Conservation (phyloP, 2,113 vertebrate species). For the Poeciliopsis prolifica region DNA sequence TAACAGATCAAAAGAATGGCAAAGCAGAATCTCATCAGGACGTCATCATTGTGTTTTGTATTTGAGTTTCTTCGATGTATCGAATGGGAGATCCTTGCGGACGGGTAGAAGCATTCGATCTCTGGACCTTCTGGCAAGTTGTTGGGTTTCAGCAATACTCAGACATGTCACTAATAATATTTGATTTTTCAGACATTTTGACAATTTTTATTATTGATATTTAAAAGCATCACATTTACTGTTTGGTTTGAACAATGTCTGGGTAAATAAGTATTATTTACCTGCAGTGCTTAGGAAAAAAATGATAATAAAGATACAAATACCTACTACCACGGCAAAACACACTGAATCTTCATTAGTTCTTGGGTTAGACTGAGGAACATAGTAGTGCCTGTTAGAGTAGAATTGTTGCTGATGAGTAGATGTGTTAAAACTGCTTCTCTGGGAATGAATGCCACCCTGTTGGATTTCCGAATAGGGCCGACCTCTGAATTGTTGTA, state of each 20-base stretch:
- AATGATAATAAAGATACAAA: neutral
- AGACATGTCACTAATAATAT: neutral
- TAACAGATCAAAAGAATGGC: neutral
- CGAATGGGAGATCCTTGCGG: neutral
- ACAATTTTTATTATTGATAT: neutral
- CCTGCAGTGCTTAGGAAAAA: neutral
- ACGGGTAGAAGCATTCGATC: neutral
- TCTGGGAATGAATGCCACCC: rapidly evolving
- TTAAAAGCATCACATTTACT: neutral
- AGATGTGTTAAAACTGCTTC: neutral
- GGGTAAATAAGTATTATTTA: neutral
- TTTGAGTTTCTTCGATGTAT: neutral
- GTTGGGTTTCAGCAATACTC: neutral
- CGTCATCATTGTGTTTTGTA: neutral
- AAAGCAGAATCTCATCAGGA: neutral
- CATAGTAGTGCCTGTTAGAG: neutral
- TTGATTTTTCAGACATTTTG: too few species aligned
- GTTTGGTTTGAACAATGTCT: neutral
- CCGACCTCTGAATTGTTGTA: neutral
- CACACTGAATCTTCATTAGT: neutral
- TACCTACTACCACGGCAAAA: rapidly evolving
- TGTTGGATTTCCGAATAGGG: neutral
- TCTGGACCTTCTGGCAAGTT: neutral
- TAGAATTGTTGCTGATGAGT: too few species aligned
- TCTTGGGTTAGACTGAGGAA: neutral